Conservation (phyloP, 2,113 vertebrate genomes). For the Chinchilla lanigera region DNA sequence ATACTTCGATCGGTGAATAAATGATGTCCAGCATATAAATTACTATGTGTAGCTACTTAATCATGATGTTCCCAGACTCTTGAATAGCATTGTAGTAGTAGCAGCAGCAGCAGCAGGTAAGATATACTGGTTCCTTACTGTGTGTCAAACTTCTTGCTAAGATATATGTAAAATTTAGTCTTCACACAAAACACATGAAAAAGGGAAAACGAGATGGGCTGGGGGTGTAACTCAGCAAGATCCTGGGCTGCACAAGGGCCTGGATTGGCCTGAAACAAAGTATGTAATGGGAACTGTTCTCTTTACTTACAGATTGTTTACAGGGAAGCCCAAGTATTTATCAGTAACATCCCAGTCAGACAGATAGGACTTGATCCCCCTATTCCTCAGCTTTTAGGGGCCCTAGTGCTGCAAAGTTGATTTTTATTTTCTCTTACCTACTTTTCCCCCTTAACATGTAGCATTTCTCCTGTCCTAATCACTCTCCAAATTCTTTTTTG, state of each 20-base stretch:
- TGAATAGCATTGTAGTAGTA: too few relatives aligned
- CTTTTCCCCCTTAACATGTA: background rate
- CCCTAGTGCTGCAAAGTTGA: background rate
- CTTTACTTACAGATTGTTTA: background rate
- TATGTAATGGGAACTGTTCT: background rate
- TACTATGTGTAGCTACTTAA: background rate
- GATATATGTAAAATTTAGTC: background rate
- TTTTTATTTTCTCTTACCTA: background rate
- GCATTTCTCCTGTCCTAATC: background rate
- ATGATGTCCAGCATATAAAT: background rate
- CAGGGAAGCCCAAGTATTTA: background rate
- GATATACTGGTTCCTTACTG: background rate
- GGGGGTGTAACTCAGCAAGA: background rate
- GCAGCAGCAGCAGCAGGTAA: background rate
- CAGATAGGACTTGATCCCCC: background rate
- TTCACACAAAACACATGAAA: background rate
- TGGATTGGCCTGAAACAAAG: background rate
- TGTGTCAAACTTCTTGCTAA: background rate
- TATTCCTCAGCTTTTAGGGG: background rate
- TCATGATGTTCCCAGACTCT: background rate
- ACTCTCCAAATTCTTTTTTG: background rate
- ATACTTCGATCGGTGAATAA: background rate
- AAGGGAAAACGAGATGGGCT: background rate
- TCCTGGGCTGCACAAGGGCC: background rate
- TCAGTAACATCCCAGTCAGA: background rate